A percentile compares a stretch with the other conserved stretches of the same genome.
These are phyloP conservation scores for Xiphorhynchus elegans DNA, from an alignment of 2,113 vertebrate species.

Conservation along the genomic window DNA sequence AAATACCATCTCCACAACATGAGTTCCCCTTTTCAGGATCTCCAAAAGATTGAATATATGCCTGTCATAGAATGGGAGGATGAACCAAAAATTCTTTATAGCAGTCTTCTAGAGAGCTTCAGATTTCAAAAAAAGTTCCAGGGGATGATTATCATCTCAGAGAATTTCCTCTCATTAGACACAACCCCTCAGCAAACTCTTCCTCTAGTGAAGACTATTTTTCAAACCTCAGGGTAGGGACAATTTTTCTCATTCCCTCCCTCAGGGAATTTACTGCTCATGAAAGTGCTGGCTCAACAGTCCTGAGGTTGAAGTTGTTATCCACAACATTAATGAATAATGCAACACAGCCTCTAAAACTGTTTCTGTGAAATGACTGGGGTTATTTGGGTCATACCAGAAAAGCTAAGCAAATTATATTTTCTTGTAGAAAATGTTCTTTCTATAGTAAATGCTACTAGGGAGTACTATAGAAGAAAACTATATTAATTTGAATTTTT, in stretches of 20 bases:
- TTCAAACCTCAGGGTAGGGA: conserved; percentile 36
- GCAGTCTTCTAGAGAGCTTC: neutral
- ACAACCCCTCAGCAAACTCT: neutral
- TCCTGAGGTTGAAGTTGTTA: conserved; percentile 52
- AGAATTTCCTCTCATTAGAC: neutral
- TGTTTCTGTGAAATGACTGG: conserved; percentile 65
- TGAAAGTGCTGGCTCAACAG: conserved; percentile 53
- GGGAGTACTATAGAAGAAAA: conserved; percentile 35
- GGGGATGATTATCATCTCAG: neutral
- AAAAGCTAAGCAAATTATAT: conserved; percentile 59
- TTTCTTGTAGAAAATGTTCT: conserved; percentile 40
- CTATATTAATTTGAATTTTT: conserved; percentile 17
- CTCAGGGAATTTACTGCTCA: conserved; percentile 3
- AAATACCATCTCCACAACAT: neutral
- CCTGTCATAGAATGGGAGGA: neutral
- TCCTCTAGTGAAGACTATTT: neutral
- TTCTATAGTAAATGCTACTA: conserved; percentile 26
- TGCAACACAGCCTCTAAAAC: conserved; percentile 51
- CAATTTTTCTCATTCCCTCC: neutral
- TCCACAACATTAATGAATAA: conserved; percentile 63
- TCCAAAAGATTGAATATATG: neutral
- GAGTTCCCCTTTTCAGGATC: neutral
- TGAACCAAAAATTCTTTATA: neutral
- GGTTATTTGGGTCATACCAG: conserved; percentile 66
- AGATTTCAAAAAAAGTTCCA: neutral